Conservation (phyloP, 2,113 vertebrate species). For the Larimichthys polyactis region DNA sequence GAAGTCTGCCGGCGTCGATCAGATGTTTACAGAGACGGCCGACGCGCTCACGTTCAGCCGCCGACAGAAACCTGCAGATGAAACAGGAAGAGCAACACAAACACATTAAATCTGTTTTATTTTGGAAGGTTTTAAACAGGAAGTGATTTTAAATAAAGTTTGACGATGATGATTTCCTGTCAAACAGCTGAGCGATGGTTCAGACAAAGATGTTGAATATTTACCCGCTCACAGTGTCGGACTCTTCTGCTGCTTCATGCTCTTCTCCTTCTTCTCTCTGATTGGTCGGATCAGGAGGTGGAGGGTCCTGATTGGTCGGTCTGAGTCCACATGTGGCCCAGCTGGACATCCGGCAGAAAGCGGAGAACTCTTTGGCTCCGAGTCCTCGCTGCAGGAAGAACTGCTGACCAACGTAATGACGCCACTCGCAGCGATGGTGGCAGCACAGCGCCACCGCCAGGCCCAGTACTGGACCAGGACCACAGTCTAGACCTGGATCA, state of each 20-base stretch:
- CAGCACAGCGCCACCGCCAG: constrained; percentile 94
- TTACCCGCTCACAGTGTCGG: constrained; percentile 81
- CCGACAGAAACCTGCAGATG: constrained; percentile 82
- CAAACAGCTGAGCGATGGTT: not conserved
- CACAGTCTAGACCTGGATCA: not conserved
- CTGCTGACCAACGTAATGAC: constrained; percentile 93
- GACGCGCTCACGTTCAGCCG: constrained; percentile 86
- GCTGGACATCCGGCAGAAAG: constrained; percentile 96
- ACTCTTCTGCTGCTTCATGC: constrained; percentile 76
- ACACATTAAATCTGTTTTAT: too few relatives aligned
- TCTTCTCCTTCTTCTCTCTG: constrained; percentile 63
- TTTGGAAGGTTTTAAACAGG: too few relatives aligned
- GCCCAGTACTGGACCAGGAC: constrained; percentile 44
- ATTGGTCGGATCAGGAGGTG: not conserved
- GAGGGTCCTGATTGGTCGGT: constrained; percentile 43
- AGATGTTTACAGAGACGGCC: constrained; percentile 92
- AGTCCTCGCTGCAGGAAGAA: constrained; percentile 91
- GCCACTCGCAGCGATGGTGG: constrained; percentile 97
- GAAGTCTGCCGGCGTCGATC: constrained; percentile 90
- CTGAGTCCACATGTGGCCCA: constrained; percentile 95
- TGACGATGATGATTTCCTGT: too few relatives aligned
- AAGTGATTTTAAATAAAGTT: too few relatives aligned
- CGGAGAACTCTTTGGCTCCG: constrained; percentile 88
- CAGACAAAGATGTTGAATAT: not conserved
- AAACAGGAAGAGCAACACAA: too few relatives aligned